Base-by-base conservation (phyloP, 2,113 vertebrate species). In the Hirundichthys speculiger region DNA sequence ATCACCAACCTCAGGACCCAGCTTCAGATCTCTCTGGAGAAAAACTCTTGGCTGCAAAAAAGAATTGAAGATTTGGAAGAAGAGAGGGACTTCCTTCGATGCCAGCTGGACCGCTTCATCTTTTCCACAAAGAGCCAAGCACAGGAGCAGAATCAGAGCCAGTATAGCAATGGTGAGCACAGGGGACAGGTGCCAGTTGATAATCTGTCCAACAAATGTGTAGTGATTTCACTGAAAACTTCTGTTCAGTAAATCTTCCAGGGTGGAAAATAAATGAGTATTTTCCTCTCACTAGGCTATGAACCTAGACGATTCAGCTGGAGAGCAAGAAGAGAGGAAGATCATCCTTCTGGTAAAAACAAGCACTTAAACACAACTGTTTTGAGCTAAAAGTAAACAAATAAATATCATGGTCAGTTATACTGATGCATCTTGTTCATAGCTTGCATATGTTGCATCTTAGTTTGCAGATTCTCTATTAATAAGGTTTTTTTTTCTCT, bases 21-120 rank as follows among this genome's bases (percentile, higher is more conserved):
- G 89, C 89, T 96, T n/a, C 95, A 96, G 82, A 93, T 96, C 88
- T 95, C 94, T 16, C 74, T 95, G 67, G 95, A 96, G 88, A 93
- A 95, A 80, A 96, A 96, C 85, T 95, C 95, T 0, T 96, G 95
- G 95, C 79, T 96, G 41, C 94, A 94, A 90, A 96, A 96, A 73
- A 91, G 95, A 72, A 96, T 96, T 0, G 94, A 95, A 72, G 95
- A 96, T 77, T 88, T 96, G 83, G 95, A 96, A 76, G 95, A 96
- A 75, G 95, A 96, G 87, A 86, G 95, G 46, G 95, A 96, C 77
- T 96, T 96, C 57, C 76, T 96, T 8, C 92, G 95, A 12, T 96
- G 95, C 66, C 95, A 96, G 81, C 77, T 96, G 18, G 95, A 95
- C 82, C 94, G 94, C 42, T 96, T 96, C 84, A 96, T 96, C 75